Percentiles rank a stretch among this genome's conserved stretches.
Evolutionary conservation across 1,140 invertebrate species (phyloP).

Genomic region (Philopotamus ludificatus): DNA sequence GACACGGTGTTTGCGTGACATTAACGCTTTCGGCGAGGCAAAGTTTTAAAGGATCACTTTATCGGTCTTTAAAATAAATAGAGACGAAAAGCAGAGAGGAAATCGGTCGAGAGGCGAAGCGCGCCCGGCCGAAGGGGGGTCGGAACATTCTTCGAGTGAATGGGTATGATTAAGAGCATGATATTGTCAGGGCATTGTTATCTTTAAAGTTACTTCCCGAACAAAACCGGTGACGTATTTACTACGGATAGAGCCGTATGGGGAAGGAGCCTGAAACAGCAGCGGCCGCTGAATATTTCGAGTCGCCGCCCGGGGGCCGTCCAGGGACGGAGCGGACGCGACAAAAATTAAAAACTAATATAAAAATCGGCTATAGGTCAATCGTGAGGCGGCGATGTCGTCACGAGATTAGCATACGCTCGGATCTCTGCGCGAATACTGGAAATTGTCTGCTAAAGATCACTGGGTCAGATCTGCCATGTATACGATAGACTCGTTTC

Average conservation of each 20-base stretch:
- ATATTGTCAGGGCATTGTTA: slow-evolving; percentile 43
- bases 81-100: slow-evolving; percentile 22
- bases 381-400: background rate
- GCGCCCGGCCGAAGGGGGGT: background rate
- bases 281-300: slow-evolving; percentile 35
- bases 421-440: too few species aligned
- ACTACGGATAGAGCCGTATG: slow-evolving; percentile 42
- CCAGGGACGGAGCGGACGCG: background rate
- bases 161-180: slow-evolving; percentile 42
- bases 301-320: slow-evolving; percentile 30
- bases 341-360: background rate
- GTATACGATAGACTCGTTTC: too few species aligned
- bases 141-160: slow-evolving; percentile 39
- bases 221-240: slow-evolving; percentile 43
- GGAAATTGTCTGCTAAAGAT: too few species aligned
- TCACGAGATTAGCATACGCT: too few species aligned
- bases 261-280: slow-evolving; percentile 6
- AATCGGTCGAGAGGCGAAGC: slow-evolving; percentile 17
- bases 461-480: too few species aligned
- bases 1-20: background rate
- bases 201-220: slow-evolving; percentile 43
- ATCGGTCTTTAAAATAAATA: slow-evolving; percentile 21
- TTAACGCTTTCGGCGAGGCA: background rate
- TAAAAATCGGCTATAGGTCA: background rate
- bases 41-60: background rate